Base-by-base conservation (phyloP, 2,797 vertebrate species). In the Denticeps clupeoides region DNA sequence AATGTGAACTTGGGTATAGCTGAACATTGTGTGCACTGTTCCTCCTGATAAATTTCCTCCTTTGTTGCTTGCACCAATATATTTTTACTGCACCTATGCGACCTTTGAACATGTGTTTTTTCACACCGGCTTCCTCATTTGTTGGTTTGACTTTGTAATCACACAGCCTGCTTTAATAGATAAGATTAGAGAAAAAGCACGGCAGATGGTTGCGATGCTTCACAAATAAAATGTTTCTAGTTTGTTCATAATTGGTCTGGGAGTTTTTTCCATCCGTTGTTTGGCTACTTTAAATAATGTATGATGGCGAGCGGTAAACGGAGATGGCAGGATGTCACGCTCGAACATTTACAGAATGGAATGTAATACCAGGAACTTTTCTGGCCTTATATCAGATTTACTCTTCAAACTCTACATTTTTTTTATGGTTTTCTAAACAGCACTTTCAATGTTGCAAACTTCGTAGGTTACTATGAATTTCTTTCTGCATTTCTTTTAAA, bases 101-200 rank as follows among this genome's bases (percentile, higher is more conserved):
- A 60, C 58, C 58, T 60, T 56, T 60, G 58, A 16, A 45, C 58
- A 49, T 15, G 16, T n/a, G 44, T 38, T 16, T 28, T 41, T 29
- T 31, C 25, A 21, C 26, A 19, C 23, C 41, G 35, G 22, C 31
- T 35, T 47, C 49, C 53, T 19, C 46, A 61, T 61, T 61, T 61
- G 59, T 56, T 37, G 61, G 49, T 61, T 61, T 61, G 59, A 41
- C 56, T 15, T 28, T 45, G 42, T 35, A 44, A 45, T 42, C 41
- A 27, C 40, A 29, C 33, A 11, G 12, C 23, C 18, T 21, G 18
- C 16, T 10, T 8, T 21, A 3, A 38, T 38, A 33, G 37, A 19
- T 38, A 21, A 9, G 38, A 6, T 21, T 21, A 10, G 4, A 38
- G 35, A n/a, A n/a, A n/a, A n/a, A n/a, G n/a, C n/a, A n/a, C n/a